phyloP scores from a whole-genome alignment of 2,888 invertebrate species.

The Andrena minutula region DNA sequence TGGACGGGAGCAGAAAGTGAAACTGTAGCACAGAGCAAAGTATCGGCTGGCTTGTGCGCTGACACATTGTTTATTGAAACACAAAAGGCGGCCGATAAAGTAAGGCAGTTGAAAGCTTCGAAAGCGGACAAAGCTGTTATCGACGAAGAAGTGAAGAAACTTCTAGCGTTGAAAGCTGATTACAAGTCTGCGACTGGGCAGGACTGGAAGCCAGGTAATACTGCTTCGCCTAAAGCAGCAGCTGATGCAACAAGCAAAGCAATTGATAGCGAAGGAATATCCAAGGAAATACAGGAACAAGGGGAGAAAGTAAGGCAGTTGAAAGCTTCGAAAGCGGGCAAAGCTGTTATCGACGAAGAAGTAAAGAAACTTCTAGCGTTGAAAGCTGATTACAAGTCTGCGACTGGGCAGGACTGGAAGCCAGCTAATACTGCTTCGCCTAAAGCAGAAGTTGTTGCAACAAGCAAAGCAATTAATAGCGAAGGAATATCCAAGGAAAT shows the following conservation, averaged over 20 bases:
- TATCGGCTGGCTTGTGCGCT: not conserved
- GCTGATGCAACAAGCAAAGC: not conserved
- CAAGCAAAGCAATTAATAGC: slow-evolving; percentile 1
- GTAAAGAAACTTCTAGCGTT: slow-evolving; percentile 87
- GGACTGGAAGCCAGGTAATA: slow-evolving; percentile 86
- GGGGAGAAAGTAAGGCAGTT: slow-evolving; percentile 85
- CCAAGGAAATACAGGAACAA: slow-evolving; percentile 24
- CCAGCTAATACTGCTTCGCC: slow-evolving; percentile 72
- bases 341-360: slow-evolving; percentile 79
- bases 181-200: slow-evolving; percentile 90
- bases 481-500: slow-evolving; percentile 22
- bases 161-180: slow-evolving; percentile 88
- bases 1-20: not conserved
- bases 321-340: slow-evolving; percentile 86
- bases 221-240: not conserved
- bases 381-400: slow-evolving; percentile 90
- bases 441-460: not conserved
- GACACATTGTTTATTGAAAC: slow-evolving; percentile 19
- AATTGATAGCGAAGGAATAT: slow-evolving; percentile 18
- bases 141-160: slow-evolving; percentile 86
- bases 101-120: slow-evolving; percentile 87
- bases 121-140: slow-evolving; percentile 84
- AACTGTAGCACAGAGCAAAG: not conserved
- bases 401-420: slow-evolving; percentile 88
- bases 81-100: slow-evolving; percentile 70